A percentile compares a stretch with the other conserved stretches of the same genome.
phyloP scores from a whole-genome alignment of 1,140 invertebrate genomes.

The Augochlora pura region DNA sequence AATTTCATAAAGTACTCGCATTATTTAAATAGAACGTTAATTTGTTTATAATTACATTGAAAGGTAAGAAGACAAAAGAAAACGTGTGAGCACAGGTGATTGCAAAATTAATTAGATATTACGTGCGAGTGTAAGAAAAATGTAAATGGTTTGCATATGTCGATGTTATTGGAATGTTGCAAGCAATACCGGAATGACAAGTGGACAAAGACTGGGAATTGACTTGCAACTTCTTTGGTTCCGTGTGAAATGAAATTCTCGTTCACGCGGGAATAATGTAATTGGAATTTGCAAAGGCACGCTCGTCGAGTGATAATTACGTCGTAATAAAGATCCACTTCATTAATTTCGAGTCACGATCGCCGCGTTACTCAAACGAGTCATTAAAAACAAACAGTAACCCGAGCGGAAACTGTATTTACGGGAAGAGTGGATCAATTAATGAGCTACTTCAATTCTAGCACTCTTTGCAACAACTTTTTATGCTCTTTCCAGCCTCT shows the following conservation, averaged over 20 bases:
- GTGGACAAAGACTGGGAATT: too few relatives aligned
- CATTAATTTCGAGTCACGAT: slow-evolving; percentile 25
- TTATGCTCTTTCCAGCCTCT: not conserved
- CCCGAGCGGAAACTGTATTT: slow-evolving; percentile 6
- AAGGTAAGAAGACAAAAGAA: too few relatives aligned
- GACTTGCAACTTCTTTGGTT: too few relatives aligned
- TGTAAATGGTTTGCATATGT: too few relatives aligned
- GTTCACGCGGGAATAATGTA: not conserved
- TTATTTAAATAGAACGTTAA: too few relatives aligned
- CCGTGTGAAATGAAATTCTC: not conserved
- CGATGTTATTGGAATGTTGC: too few relatives aligned
- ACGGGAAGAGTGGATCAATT: slow-evolving; percentile 4
- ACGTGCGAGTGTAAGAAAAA: too few relatives aligned
- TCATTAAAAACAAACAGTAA: slow-evolving; percentile 18
- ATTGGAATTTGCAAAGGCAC: not conserved
- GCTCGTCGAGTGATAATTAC: not conserved
- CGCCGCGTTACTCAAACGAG: not conserved
- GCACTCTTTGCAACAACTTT: not conserved
- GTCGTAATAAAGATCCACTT: not conserved
- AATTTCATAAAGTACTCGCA: too few relatives aligned
- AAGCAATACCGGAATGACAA: too few relatives aligned
- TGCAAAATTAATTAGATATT: too few relatives aligned
- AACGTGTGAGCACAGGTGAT: too few relatives aligned
- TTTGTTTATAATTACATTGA: too few relatives aligned
- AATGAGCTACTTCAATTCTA: not conserved